Percentiles rank a stretch among this genome's conserved stretches.
These are phyloP conservation scores for Phasia obesa DNA, from an alignment of 2,888 invertebrate genomes.

Conservation along the genomic window DNA sequence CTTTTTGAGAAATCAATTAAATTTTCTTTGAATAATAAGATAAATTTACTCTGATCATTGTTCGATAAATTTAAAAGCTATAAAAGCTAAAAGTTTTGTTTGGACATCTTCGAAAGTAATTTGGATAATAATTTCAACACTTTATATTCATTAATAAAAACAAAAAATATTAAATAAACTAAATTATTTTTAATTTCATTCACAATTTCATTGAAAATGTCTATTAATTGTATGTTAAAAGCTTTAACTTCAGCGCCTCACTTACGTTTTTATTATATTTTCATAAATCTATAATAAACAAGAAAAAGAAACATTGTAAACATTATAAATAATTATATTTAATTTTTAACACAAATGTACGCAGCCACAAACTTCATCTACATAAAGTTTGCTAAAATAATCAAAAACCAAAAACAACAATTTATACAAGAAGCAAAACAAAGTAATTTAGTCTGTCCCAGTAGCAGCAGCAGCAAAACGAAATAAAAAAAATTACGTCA, in stretches of 20 bases:
- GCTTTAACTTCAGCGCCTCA: conserved; percentile 38
- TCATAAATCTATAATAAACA: conserved; percentile 37
- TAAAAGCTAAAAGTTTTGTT: too few relatives aligned
- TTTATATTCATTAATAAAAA: too few relatives aligned
- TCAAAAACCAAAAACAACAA: conserved; percentile 8
- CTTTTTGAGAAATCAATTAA: too few relatives aligned
- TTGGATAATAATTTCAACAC: too few relatives aligned
- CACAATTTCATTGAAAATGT: not conserved
- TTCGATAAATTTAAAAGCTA: too few relatives aligned
- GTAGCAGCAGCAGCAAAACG: conserved; percentile 46
- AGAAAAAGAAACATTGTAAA: conserved; percentile 26
- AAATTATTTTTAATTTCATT: conserved; percentile 26
- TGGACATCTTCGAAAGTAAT: too few relatives aligned
- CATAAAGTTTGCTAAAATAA: conserved; percentile 32
- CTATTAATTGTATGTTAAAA: conserved; percentile 32
- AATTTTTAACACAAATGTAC: conserved; percentile 8
- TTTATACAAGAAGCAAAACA: conserved; percentile 24
- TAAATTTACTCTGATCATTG: too few relatives aligned
- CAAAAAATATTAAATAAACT: not conserved
- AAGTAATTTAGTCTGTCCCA: conserved; percentile 16
- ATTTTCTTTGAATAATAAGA: too few relatives aligned
- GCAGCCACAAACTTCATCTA: conserved; percentile 14
- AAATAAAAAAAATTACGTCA: conserved; percentile 67
- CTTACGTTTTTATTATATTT: conserved; percentile 48
- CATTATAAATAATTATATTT: conserved; percentile 45